Percentiles rank a stretch among this genome's conserved stretches.
Evolutionary conservation across 1,140 invertebrate genomes (phyloP).

Genomic region (Odontomachus brunneus): DNA sequence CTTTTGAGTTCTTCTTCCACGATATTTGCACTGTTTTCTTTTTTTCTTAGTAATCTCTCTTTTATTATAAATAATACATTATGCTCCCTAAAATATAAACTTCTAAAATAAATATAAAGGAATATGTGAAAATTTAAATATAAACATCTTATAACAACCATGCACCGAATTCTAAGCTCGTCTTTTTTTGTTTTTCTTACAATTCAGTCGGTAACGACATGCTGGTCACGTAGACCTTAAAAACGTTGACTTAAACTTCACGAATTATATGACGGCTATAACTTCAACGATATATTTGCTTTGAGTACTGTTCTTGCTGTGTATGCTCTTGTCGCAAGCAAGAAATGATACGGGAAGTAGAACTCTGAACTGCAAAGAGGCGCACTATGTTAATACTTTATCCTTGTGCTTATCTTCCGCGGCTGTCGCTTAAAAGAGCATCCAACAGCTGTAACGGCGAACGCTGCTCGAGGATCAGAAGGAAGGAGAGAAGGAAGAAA

Average conservation of each 20-base stretch:
- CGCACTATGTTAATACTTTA: conserved; percentile 36
- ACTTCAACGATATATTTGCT: not conserved
- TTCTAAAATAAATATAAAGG: too few relatives aligned
- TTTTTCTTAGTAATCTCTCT: too few relatives aligned
- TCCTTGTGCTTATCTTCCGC: conserved; percentile 40
- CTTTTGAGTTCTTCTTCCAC: too few relatives aligned
- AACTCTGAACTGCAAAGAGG: conserved; percentile 4
- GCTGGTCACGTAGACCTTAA: not conserved
- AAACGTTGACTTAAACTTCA: conserved; percentile 1
- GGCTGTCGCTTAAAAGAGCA: conserved; percentile 37
- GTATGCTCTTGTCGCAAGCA: not conserved
- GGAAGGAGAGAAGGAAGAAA: conserved; percentile 17
- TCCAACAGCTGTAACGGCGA: conserved; percentile 30
- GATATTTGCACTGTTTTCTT: too few relatives aligned
- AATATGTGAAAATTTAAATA: too few relatives aligned
- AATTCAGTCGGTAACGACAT: not conserved
- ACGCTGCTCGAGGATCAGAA: conserved; percentile 12
- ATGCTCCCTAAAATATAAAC: too few relatives aligned
- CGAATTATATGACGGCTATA: conserved; percentile 11
- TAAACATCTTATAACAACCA: not conserved
- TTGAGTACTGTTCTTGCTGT: not conserved
- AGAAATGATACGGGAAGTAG: conserved; percentile 33
- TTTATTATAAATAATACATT: too few relatives aligned
- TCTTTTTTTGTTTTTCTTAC: not conserved
- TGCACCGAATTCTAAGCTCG: not conserved